phyloP scores from a whole-genome alignment of 1,140 invertebrate genomes.

The Hycleus cichorii region DNA sequence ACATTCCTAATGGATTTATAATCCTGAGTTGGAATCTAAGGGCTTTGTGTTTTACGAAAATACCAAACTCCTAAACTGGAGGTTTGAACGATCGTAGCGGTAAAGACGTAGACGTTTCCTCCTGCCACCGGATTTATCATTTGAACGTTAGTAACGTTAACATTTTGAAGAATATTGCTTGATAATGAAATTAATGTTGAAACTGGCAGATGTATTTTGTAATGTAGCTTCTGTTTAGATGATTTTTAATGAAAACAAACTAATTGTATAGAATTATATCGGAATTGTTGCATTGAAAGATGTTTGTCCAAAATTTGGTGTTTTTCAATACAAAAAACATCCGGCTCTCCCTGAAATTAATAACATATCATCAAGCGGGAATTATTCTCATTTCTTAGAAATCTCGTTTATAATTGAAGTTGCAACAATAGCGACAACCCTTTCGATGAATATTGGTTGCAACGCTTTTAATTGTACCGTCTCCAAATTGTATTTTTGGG shows the following conservation, averaged over 20 bases:
- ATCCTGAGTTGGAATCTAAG: conserved; percentile 24
- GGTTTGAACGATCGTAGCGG: conserved; percentile 23
- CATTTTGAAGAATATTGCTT: background rate
- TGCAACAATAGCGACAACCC: too few relatives aligned
- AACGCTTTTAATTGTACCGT: too few relatives aligned
- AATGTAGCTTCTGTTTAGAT: background rate
- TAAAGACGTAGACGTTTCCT: conserved; percentile 26
- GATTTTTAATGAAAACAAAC: background rate
- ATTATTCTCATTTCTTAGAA: too few relatives aligned
- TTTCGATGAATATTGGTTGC: too few relatives aligned
- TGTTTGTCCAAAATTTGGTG: too few relatives aligned
- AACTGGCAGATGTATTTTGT: background rate
- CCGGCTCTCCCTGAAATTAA: too few relatives aligned
- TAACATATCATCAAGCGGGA: too few relatives aligned
- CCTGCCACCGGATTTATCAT: conserved; percentile 26
- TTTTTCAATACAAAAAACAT: too few relatives aligned
- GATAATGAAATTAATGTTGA: background rate
- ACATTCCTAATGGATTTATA: conserved; percentile 33
- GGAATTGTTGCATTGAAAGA: too few relatives aligned
- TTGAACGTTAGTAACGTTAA: conserved; percentile 5
- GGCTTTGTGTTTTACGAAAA: conserved; percentile 12
- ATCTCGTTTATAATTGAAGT: too few relatives aligned
- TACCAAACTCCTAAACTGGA: background rate
- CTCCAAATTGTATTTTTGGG: too few relatives aligned
- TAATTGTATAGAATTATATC: background rate